Percentiles rank a stretch among this genome's conserved stretches.
Conservation (phyloP, 2,888 invertebrate species). For the Meliscaeva auricollis region DNA sequence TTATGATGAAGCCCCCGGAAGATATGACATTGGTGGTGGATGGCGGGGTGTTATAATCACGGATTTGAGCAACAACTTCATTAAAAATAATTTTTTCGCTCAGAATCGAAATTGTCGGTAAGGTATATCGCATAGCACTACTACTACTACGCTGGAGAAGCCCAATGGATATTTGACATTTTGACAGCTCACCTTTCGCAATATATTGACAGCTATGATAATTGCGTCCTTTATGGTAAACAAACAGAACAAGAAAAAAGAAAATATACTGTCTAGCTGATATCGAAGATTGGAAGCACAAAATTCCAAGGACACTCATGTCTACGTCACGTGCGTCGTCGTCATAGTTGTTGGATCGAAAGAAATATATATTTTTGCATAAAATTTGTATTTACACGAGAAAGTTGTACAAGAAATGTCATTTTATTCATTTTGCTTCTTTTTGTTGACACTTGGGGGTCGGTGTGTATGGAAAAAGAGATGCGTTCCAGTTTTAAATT, state of each 20-base stretch:
- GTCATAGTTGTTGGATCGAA: not conserved
- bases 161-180: conserved; percentile 60
- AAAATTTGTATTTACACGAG: conserved; percentile 7
- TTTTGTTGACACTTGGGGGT: no score
- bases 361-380: not conserved
- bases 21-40: conserved; percentile 56
- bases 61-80: conserved; percentile 64
- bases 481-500: not conserved
- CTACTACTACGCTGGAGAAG: not conserved
- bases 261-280: conserved; percentile 26
- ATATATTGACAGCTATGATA: conserved; percentile 46
- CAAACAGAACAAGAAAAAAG: no score
- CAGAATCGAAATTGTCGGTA: conserved; percentile 40
- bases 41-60: conserved; percentile 58
- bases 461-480: no score
- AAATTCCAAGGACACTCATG: not conserved
- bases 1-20: conserved; percentile 38
- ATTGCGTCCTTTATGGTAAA: conserved; percentile 40
- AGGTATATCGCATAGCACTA: conserved; percentile 18
- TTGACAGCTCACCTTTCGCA: conserved; percentile 51
- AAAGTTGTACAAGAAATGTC: no score
- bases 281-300: not conserved
- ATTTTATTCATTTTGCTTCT: no score
- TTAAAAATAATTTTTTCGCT: conserved; percentile 69
- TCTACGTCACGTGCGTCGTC: no score